Evolutionary conservation across 2,888 invertebrate genomes (phyloP), one percentile per base, ranked within the genome.

Genomic region (Synanthedon andrenaeformis): DNA sequence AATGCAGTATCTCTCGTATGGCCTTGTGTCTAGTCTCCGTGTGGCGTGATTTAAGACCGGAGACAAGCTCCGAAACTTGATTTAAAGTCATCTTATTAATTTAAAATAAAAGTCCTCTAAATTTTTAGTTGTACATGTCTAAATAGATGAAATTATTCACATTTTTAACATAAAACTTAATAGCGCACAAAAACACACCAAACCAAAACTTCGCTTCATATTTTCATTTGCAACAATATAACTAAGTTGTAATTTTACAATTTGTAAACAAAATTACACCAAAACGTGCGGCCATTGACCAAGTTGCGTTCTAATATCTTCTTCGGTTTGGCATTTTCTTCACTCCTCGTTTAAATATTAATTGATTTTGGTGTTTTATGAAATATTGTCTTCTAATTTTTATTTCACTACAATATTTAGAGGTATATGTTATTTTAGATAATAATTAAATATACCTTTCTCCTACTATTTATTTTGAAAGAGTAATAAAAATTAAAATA

Each of bases 31-130:
- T 91, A 0, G 91, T 90, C 67, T 96, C 96, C 56, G 95, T 93
- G 84, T 94, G 93, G 53, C 95, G 92, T 60, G 96, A 96, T 80
- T 96, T 97, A 4, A 98, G 90, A 49, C 96, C 95, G 68, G 91
- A 87, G 45, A 97, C 93, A 79, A 96, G 92, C 68, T 94, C 93
- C 63, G 91, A 90, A 67, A 95, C 92, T 62, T 92, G 74, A 54
- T 67, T 65, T 58, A 63, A 72, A 51, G 73, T 63, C 82, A 82
- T 81, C 64, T 58, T 59, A 56, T 50, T 56, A 10, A 35, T 35
- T 35, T 35, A 35, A 10, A 35, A 8, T 35, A 35, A 35, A 23
- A 35, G 35, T 35, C 35, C 10, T 35, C 10, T 35, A 35, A 35
- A 10, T 8, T 35, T 35, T 35, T 35, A 35, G 6, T 35, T 35